Evolutionary conservation across 2,113 vertebrate genomes (phyloP), one percentile per base, ranked within the genome.

Genomic region (Phycodurus eques): DNA sequence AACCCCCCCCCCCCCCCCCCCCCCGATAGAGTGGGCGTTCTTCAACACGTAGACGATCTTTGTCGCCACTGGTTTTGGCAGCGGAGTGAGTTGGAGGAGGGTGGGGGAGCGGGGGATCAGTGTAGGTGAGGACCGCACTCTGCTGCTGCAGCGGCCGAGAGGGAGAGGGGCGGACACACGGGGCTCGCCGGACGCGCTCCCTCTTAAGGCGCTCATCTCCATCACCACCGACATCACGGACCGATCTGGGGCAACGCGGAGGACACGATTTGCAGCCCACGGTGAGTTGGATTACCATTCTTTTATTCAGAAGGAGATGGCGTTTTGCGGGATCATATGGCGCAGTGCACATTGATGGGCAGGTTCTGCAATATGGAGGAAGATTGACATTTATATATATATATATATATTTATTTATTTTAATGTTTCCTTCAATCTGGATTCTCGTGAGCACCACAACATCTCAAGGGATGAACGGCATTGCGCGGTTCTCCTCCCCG

Each of bases 131-230:
- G 80, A 87, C 77, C 88, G 85, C 87, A 87, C 79, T 77, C 80
- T 85, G 82, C 83, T 83, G 84, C 84, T 87, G 87, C 89, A 88
- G 83, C 83, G 77, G 86, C 82, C 43, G 85, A 80, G 60, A 54
- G 54, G 72, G 72, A 66, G 27, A 27, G 27, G 27, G 27, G 47
- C 82, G 60, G 72, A 79, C 81, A 72, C 82, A 70, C 63, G 22
- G 12, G 20, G n/a, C 80, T 54, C 70, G 72, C 76, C 76, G 78
- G 78, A 46, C 78, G 66, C 80, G 19, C 33, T 83, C 75, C 71
- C 75, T 27, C 27, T 27, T 27, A 27, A 27, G 27, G 27, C 27
- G 27, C 27, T 27, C 27, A 27, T 27, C 27, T 27, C 60, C 68
- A 75, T 39, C 81, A 43, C 56, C 83, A 77, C 75, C 85, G 73